Percentiles rank a stretch among this genome's conserved stretches.
These are phyloP conservation scores for Oscheius sp. DNA, from an alignment of 2,888 invertebrate genomes.

Conservation along the genomic window DNA sequence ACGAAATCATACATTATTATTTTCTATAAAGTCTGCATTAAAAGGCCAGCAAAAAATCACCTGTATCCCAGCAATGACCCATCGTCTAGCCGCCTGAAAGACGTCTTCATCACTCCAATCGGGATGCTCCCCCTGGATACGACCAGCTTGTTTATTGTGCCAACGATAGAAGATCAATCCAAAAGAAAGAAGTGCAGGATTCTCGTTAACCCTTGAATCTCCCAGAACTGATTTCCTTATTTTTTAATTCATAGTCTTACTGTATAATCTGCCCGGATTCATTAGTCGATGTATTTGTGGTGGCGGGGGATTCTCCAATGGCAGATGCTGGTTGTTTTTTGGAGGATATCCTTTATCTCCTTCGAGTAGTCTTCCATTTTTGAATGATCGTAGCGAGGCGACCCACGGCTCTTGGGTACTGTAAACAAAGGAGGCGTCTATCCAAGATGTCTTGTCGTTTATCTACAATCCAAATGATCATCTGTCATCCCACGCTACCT, in stretches of 20 bases:
- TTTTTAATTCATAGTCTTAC: slow-evolving; percentile 77
- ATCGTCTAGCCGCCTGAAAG: slow-evolving; percentile 88
- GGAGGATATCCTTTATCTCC: slow-evolving; percentile 75
- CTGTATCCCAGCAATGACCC: slow-evolving; percentile 87
- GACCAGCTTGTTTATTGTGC: slow-evolving; percentile 90
- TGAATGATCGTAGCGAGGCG: slow-evolving; percentile 91
- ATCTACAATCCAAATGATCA: slow-evolving; percentile 79
- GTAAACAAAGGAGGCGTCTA: slow-evolving; percentile 98
- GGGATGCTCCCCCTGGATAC: slow-evolving; percentile 82
- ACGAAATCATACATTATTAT: slow-evolving; percentile 95
- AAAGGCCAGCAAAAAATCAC: too few species aligned
- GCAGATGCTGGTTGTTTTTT: slow-evolving; percentile 89
- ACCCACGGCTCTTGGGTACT: slow-evolving; percentile 97
- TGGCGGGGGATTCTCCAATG: slow-evolving; percentile 92
- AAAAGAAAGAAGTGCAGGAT: slow-evolving; percentile 92
- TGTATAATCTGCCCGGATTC: slow-evolving; percentile 88
- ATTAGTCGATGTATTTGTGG: slow-evolving; percentile 91
- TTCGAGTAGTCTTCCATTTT: slow-evolving; percentile 86
- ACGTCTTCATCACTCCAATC: slow-evolving; percentile 93
- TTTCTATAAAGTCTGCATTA: slow-evolving; percentile 81
- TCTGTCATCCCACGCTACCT: slow-evolving; percentile 77
- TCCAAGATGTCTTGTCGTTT: slow-evolving; percentile 97
- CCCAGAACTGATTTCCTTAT: slow-evolving; percentile 84
- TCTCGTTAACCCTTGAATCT: slow-evolving; percentile 95
- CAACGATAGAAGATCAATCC: slow-evolving; percentile 92